These are phyloP conservation scores for Drosophila sp. DNA, from an alignment of 1,140 invertebrate species.

Conservation along the genomic window DNA sequence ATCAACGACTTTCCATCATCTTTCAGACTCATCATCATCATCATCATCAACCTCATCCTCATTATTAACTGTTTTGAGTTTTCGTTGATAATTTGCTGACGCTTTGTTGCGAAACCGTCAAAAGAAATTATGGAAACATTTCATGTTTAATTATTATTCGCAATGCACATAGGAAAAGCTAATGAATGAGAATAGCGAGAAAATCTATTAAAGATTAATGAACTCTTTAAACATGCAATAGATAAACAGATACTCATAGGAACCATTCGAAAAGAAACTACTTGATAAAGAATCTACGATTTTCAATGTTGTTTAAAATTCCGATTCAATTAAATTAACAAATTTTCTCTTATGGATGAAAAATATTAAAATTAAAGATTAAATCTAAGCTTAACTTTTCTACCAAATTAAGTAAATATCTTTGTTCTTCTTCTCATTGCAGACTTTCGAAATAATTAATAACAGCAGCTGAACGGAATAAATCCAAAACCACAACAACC, in stretches of 20 bases:
- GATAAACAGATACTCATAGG: not conserved
- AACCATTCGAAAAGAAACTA: not conserved
- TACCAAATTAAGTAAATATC: not conserved
- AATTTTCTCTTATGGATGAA: too few species aligned
- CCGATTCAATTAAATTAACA: too few species aligned
- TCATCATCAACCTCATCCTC: constrained; percentile 19
- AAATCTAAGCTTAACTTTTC: too few species aligned
- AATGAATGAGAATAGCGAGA: not conserved
- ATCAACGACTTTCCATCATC: constrained; percentile 64
- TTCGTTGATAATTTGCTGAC: too few species aligned
- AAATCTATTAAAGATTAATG: not conserved
- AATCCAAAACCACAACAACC: constrained; percentile 20
- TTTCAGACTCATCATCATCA: constrained; percentile 31
- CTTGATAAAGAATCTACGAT: too few species aligned
- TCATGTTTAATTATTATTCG: constrained; percentile 21
- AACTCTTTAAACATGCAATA: not conserved
- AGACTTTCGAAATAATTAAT: constrained; percentile 54
- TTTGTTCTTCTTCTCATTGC: constrained; percentile 28
- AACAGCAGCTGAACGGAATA: constrained; percentile 28
- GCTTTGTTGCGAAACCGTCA: constrained; percentile 13
- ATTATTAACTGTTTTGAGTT: constrained; percentile 19
- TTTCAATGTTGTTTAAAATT: too few species aligned
- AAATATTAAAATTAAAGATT: too few species aligned
- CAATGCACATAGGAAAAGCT: not conserved
- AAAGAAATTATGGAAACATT: constrained; percentile 9